These are phyloP conservation scores for Megalonaias nervosa DNA, from an alignment of 1,140 invertebrate genomes.

Conservation along the genomic window DNA sequence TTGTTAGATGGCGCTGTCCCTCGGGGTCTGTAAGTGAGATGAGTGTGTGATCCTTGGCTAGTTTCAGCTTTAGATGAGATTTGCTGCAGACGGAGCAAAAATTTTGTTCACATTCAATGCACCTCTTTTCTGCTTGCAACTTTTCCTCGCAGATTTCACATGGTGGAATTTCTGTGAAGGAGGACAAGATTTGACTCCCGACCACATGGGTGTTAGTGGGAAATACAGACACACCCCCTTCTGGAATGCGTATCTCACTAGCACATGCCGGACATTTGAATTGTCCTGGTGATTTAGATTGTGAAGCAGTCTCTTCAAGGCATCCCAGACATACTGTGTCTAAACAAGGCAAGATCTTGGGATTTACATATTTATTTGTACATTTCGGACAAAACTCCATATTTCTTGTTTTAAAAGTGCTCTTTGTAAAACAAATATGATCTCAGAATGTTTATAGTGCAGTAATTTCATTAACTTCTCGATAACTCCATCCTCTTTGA, in stretches of 20 bases:
- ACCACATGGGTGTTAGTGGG: constrained; percentile 14
- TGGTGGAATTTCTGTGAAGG: not conserved
- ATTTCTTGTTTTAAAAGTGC: not conserved
- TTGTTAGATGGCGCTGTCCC: constrained; percentile 29
- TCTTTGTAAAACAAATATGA: too few species aligned
- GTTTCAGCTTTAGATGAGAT: constrained; percentile 35
- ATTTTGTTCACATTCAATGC: constrained; percentile 43
- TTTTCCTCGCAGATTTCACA: constrained; percentile 36
- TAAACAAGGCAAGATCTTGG: constrained; percentile 36
- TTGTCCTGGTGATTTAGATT: constrained; percentile 7
- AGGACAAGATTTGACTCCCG: not conserved
- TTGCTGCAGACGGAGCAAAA: constrained; percentile 37
- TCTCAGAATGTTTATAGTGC: too few species aligned
- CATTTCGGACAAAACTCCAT: constrained; percentile 39
- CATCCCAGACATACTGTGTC: constrained; percentile 36
- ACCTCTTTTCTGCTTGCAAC: constrained; percentile 29
- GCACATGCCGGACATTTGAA: constrained; percentile 35
- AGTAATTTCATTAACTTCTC: too few species aligned
- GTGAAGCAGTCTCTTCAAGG: constrained; percentile 27
- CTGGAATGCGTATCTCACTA: constrained; percentile 22
- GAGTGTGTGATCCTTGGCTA: constrained; percentile 31
- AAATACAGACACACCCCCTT: constrained; percentile 24
- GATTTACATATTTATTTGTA: constrained; percentile 30
- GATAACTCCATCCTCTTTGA: too few species aligned
- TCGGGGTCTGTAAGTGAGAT: constrained; percentile 28